Percentiles rank a stretch among this genome's conserved stretches.
phyloP scores from a whole-genome alignment of 2,113 vertebrate genomes.

The Nettapus auritus region DNA sequence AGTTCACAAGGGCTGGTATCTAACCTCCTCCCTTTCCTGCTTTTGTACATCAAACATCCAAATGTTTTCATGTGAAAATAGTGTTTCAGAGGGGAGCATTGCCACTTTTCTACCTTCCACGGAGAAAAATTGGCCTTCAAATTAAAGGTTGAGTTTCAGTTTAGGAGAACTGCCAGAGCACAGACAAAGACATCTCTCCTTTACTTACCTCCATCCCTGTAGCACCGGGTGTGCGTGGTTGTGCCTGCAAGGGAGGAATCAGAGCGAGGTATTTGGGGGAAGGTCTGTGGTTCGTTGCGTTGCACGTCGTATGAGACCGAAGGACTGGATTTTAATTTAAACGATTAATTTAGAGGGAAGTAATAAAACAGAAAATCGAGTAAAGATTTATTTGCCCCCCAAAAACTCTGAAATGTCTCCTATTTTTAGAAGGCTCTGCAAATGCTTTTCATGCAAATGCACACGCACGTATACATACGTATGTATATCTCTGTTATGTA shows the following conservation, averaged over 20 bases:
- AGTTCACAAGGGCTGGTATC: slow-evolving; percentile 3
- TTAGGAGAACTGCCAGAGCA: not conserved
- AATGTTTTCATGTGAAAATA: not conserved
- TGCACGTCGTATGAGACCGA: slow-evolving; percentile 39
- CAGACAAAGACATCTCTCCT: not conserved
- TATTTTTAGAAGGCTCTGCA: slow-evolving; percentile 79
- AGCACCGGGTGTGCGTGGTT: not conserved
- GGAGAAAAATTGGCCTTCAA: slow-evolving; percentile 6
- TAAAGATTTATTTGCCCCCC: slow-evolving; percentile 68
- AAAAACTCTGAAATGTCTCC: slow-evolving; percentile 77
- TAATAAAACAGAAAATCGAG: slow-evolving; percentile 61
- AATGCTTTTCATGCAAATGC: slow-evolving; percentile 75
- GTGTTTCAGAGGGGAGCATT: not conserved
- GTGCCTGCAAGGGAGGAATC: not conserved
- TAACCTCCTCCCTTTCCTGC: not conserved
- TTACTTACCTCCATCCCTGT: not conserved
- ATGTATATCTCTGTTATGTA: slow-evolving; percentile 72
- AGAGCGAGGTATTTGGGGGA: slow-evolving; percentile 30
- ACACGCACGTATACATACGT: slow-evolving; percentile 42
- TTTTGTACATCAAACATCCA: not conserved
- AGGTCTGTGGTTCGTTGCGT: slow-evolving; percentile 50
- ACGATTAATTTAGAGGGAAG: slow-evolving; percentile 71
- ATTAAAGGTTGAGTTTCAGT: slow-evolving; percentile 33
- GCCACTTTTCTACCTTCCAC: not conserved
- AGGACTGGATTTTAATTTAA: slow-evolving; percentile 68